A percentile compares a stretch with the other conserved stretches of the same genome.
phyloP scores from a whole-genome alignment of 2,888 invertebrate species.

The Conus canariensis region DNA sequence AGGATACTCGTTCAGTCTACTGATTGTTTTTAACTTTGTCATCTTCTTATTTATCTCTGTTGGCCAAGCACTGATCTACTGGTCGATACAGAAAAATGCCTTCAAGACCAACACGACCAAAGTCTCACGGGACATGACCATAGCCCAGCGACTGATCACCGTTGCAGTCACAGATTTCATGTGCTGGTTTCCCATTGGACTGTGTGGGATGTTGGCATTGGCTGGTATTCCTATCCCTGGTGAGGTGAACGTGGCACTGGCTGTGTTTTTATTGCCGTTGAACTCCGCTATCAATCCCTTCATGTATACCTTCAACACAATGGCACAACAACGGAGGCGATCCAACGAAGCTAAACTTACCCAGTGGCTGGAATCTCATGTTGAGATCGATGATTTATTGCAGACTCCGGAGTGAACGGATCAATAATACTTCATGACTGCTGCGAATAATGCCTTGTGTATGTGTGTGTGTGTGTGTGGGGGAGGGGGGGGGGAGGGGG shows the following conservation, averaged over 20 bases:
- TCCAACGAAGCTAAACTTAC: neutral
- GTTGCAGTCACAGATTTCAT: slow-evolving; percentile 8
- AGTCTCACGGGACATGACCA: neutral
- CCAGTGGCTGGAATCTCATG: neutral
- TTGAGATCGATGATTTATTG: neutral
- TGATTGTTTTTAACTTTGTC: slow-evolving; percentile 72
- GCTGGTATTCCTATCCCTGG: neutral
- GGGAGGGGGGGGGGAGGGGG: too few relatives aligned
- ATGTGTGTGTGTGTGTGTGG: too few relatives aligned
- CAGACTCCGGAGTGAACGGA: too few relatives aligned
- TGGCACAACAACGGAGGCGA: neutral
- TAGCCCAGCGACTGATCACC: neutral
- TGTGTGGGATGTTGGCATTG: neutral
- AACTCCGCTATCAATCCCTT: slow-evolving; percentile 14
- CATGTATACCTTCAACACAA: slow-evolving; percentile 11
- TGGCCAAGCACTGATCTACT: slow-evolving; percentile 72
- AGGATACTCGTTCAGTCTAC: slow-evolving; percentile 74
- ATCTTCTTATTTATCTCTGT: slow-evolving; percentile 70
- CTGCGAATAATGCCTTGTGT: too few relatives aligned
- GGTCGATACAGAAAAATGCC: slow-evolving; percentile 52
- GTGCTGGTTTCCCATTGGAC: slow-evolving; percentile 23
- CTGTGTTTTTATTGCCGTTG: neutral
- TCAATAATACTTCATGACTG: too few relatives aligned
- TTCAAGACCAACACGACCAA: neutral
- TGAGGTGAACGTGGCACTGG: neutral